Conservation (phyloP, 2,113 vertebrate species). For the Corvus moneduloides region DNA sequence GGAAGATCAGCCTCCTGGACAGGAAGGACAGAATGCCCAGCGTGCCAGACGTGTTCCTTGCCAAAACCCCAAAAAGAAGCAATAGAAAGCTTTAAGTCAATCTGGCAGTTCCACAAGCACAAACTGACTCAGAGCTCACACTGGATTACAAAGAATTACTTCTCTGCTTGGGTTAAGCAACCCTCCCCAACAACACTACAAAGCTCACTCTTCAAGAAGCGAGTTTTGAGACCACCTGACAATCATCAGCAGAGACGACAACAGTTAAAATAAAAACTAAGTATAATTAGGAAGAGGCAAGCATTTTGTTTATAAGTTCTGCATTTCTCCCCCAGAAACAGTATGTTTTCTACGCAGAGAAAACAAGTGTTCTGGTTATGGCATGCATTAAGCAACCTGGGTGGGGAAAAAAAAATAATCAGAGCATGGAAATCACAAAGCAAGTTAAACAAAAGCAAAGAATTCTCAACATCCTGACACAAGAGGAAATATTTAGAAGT, state of each 20-base stretch:
- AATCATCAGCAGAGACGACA: background rate
- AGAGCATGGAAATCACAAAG: slow-evolving; percentile 26
- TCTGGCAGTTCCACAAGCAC: slow-evolving; percentile 18
- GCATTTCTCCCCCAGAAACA: background rate
- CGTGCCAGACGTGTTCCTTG: background rate
- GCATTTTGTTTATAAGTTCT: background rate
- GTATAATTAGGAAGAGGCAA: background rate
- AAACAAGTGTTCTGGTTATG: background rate
- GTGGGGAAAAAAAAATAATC: background rate
- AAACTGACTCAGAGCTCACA: slow-evolving; percentile 1
- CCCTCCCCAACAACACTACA: background rate
- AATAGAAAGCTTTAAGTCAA: slow-evolving; percentile 12
- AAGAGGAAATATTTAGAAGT: slow-evolving; percentile 37
- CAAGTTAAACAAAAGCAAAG: slow-evolving; percentile 17
- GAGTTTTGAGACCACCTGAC: background rate
- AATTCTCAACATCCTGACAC: slow-evolving; percentile 7
- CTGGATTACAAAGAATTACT: background rate
- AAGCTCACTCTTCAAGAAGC: background rate
- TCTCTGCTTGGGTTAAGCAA: background rate
- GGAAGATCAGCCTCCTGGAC: slow-evolving; percentile 32
- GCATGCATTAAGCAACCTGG: background rate
- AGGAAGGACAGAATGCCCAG: slow-evolving; percentile 22
- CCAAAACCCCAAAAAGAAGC: slow-evolving; percentile 25
- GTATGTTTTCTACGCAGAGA: background rate
- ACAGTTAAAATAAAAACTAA: background rate